Percentiles rank a stretch among this genome's conserved stretches.
phyloP scores from a whole-genome alignment of 2,113 vertebrate species.

The Vidua macroura region DNA sequence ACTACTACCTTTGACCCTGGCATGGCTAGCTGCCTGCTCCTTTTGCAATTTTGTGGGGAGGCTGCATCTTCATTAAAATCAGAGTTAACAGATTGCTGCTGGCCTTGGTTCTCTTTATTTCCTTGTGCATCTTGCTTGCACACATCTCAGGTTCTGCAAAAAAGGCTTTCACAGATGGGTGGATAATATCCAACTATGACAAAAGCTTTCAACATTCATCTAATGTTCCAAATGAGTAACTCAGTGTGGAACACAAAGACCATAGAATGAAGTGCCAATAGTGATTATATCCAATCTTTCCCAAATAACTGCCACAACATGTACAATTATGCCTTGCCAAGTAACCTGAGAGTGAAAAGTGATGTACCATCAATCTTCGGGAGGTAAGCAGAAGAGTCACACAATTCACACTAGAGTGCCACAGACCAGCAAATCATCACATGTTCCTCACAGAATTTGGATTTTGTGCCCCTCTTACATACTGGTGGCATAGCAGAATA shows the following conservation, averaged over 20 bases:
- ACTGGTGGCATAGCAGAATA: neutral
- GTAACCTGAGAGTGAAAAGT: neutral
- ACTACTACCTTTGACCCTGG: neutral
- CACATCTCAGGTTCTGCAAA: neutral
- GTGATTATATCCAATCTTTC: neutral
- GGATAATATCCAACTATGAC: neutral
- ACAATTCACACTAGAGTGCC: neutral
- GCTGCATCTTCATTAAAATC: neutral
- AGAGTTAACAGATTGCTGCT: neutral
- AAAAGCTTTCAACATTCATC: slow-evolving; percentile 44
- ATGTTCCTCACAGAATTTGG: neutral
- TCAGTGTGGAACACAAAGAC: neutral
- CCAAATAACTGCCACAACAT: neutral
- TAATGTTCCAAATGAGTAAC: neutral
- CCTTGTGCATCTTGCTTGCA: neutral
- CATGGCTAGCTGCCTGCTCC: neutral
- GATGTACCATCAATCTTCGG: neutral
- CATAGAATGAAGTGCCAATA: neutral
- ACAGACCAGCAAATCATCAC: neutral
- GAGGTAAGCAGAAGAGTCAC: neutral
- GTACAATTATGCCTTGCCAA: neutral
- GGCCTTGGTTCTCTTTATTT: neutral
- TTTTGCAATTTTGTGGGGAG: neutral
- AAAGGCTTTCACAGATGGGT: neutral
- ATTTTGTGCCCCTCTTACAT: neutral